Conservation (phyloP, 2,797 vertebrate genomes). For the Enteromius mattozi region DNA sequence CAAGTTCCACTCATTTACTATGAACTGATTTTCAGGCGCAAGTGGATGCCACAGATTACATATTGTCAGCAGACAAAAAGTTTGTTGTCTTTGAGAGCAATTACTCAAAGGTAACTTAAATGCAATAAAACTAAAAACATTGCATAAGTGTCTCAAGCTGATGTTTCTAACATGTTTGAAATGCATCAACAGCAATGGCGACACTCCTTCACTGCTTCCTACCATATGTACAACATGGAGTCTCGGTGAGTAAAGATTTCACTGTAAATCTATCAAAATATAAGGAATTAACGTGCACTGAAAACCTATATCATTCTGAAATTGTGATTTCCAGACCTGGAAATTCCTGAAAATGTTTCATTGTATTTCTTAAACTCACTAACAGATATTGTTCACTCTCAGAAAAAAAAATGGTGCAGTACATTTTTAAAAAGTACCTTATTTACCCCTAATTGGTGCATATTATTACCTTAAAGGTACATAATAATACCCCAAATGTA, state of each 20-base stretch:
- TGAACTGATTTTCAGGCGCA: slow-evolving; percentile 81
- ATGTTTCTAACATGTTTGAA: not conserved
- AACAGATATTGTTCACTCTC: not conserved
- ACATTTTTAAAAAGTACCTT: not conserved
- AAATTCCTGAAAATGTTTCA: not conserved
- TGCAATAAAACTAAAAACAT: slow-evolving; percentile 40
- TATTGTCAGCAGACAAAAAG: slow-evolving; percentile 85
- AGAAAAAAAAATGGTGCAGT: not conserved
- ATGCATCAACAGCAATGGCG: slow-evolving; percentile 87
- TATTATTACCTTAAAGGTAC: not conserved
- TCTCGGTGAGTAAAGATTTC: slow-evolving; percentile 79
- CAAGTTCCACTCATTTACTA: slow-evolving; percentile 10
- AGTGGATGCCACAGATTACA: slow-evolving; percentile 87
- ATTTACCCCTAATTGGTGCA: not conserved
- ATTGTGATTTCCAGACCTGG: not conserved
- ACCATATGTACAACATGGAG: slow-evolving; percentile 86
- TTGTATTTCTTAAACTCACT: not conserved
- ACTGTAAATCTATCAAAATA: not conserved
- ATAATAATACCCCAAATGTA: not conserved
- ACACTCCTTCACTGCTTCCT: slow-evolving; percentile 92
- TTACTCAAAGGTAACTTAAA: slow-evolving; percentile 87
- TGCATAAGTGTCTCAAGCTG: not conserved
- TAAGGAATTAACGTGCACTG: not conserved
- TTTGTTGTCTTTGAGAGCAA: slow-evolving; percentile 92
- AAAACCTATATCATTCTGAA: not conserved